phyloP scores from a whole-genome alignment of 2,888 invertebrate species.

The Leptogaster cylindrica region DNA sequence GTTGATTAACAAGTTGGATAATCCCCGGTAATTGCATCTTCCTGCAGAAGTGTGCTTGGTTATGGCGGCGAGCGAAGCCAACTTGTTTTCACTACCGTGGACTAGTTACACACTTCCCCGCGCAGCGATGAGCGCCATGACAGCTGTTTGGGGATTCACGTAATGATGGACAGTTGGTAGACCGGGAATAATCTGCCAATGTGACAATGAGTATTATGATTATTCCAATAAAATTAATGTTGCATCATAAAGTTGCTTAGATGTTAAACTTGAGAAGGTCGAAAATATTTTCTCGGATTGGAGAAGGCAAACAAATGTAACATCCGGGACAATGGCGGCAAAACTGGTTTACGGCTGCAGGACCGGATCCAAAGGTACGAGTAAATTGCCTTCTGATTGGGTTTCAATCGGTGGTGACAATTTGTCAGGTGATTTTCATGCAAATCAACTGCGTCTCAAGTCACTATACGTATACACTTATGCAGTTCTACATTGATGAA shows the following conservation, averaged over 20 bases:
- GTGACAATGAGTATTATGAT: too few species aligned
- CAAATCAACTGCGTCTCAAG: too few species aligned
- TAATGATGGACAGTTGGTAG: too few species aligned
- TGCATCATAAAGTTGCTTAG: too few species aligned
- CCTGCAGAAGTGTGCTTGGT: conserved; percentile 20
- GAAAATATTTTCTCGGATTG: too few species aligned
- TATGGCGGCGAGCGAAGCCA: conserved; percentile 10
- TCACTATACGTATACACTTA: too few species aligned
- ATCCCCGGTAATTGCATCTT: conserved; percentile 31
- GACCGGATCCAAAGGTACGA: too few species aligned
- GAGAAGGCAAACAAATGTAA: too few species aligned
- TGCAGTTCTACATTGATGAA: too few species aligned
- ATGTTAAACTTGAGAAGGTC: too few species aligned
- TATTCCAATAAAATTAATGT: too few species aligned
- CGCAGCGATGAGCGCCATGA: not conserved
- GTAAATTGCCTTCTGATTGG: not conserved
- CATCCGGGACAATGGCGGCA: not conserved
- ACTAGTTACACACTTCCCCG: conserved; percentile 27
- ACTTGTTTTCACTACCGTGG: conserved; percentile 21
- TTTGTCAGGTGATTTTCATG: conserved; percentile 20
- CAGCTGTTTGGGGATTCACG: not conserved
- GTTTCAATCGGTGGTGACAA: not conserved
- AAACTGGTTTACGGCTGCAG: conserved; percentile 8
- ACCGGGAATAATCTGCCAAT: too few species aligned
- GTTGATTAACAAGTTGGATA: conserved; percentile 31